Evolutionary conservation across 2,888 invertebrate species (phyloP).

Genomic region (Actias luna): DNA sequence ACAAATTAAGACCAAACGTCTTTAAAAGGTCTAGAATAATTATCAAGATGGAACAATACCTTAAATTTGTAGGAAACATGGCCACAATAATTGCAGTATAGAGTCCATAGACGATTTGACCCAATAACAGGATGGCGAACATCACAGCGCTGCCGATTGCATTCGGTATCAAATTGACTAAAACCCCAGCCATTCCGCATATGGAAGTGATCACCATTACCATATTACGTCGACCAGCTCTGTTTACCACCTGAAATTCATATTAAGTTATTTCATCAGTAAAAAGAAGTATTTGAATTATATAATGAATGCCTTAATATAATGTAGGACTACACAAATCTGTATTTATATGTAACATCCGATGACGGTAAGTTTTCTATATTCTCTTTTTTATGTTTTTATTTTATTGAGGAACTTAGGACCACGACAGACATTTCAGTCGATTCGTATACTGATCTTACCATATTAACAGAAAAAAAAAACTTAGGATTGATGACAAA

Average conservation of each 20-base stretch:
- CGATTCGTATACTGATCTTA: too few species aligned
- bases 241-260: constrained; percentile 32
- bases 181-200: constrained; percentile 77
- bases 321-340: neutral
- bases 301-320: neutral
- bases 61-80: constrained; percentile 76
- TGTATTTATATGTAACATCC: neutral
- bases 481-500: too few species aligned
- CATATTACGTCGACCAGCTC: constrained; percentile 79
- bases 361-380: too few species aligned
- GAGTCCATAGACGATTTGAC: constrained; percentile 69
- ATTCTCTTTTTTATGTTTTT: too few species aligned
- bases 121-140: constrained; percentile 60
- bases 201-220: constrained; percentile 62
- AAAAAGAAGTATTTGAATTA: neutral
- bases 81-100: constrained; percentile 79
- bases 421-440: too few species aligned
- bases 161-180: constrained; percentile 82
- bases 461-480: too few species aligned
- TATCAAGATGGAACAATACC: too few species aligned
- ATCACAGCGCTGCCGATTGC: constrained; percentile 80
- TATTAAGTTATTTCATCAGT: neutral
- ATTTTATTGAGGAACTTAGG: too few species aligned
- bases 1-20: too few species aligned
- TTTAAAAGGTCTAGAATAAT: too few species aligned